A percentile compares a stretch with the other conserved stretches of the same genome.
Conservation (phyloP, 2,113 vertebrate species). For the Clinocottus analis region DNA sequence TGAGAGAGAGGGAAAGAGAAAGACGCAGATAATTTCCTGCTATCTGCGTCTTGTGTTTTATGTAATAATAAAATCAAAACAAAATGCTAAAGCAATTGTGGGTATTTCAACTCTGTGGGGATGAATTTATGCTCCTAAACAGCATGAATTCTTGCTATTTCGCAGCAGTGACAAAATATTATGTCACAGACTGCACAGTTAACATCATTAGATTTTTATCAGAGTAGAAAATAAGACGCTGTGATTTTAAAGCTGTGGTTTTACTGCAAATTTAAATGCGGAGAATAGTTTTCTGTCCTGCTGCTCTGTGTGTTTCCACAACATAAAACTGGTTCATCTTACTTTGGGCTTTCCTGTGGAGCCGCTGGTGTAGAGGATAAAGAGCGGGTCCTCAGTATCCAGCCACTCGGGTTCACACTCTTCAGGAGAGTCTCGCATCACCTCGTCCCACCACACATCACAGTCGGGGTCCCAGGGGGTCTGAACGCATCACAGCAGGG, state of each 20-base stretch:
- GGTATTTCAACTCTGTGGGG: neutral
- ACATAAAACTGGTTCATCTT: constrained; percentile 7
- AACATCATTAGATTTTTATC: constrained; percentile 34
- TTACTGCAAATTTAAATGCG: neutral
- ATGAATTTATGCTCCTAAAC: constrained; percentile 18
- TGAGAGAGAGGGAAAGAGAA: neutral
- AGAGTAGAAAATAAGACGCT: constrained; percentile 15
- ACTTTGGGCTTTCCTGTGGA: constrained; percentile 89
- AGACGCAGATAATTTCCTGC: neutral
- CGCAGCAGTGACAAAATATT: neutral
- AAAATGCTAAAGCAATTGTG: neutral
- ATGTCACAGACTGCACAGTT: neutral
- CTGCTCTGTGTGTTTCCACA: neutral
- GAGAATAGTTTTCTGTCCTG: neutral
- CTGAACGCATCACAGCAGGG: constrained; percentile 56
- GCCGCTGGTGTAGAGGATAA: constrained; percentile 88
- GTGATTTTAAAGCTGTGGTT: constrained; percentile 14
- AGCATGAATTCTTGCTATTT: constrained; percentile 10
- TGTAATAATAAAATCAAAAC: neutral
- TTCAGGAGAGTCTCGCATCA: constrained; percentile 73
- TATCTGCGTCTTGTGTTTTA: neutral
- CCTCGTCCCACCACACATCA: constrained; percentile 86
- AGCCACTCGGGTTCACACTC: constrained; percentile 87
- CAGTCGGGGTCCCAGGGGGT: constrained; percentile 79
- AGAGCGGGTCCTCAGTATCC: constrained; percentile 87